Evolutionary conservation across 2,888 invertebrate species (phyloP).

Genomic region (Cremastinae sp.): DNA sequence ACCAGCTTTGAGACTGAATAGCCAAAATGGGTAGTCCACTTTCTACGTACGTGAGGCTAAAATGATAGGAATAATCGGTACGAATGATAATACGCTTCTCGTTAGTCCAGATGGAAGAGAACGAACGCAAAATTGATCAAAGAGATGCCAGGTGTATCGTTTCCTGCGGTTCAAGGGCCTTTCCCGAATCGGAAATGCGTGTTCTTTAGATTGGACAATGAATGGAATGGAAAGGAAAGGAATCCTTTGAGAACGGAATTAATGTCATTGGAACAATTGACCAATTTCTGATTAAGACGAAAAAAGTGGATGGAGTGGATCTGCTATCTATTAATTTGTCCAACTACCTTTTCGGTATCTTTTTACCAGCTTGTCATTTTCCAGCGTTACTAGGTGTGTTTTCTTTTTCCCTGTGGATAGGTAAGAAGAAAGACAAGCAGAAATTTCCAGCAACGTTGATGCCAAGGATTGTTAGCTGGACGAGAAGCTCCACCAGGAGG

Average conservation of each 20-base stretch:
- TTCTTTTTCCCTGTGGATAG: neutral
- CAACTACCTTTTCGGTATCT: conserved; percentile 22
- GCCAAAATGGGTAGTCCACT: neutral
- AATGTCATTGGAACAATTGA: too few species aligned
- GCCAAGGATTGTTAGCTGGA: conserved; percentile 39
- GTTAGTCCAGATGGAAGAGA: neutral
- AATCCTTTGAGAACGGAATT: too few species aligned
- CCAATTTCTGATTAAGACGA: neutral
- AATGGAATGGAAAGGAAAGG: too few species aligned
- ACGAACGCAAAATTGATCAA: too few species aligned
- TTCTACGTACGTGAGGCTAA: neutral
- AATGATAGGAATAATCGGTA: conserved; percentile 3
- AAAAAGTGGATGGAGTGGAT: conserved; percentile 22
- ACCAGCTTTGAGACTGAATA: conserved; percentile 1
- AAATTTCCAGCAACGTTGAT: conserved; percentile 28
- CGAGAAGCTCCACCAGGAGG: conserved; percentile 56
- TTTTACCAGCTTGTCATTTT: conserved; percentile 20
- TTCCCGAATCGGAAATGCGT: too few species aligned
- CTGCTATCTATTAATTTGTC: conserved; percentile 6
- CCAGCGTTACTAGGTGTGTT: neutral
- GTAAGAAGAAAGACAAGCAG: conserved; percentile 27
- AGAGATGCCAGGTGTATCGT: too few species aligned
- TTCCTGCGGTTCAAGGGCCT: too few species aligned
- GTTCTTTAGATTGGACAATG: too few species aligned
- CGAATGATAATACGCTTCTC: neutral